phyloP scores from a whole-genome alignment of 2,113 vertebrate genomes.

The Silurus glanis region DNA sequence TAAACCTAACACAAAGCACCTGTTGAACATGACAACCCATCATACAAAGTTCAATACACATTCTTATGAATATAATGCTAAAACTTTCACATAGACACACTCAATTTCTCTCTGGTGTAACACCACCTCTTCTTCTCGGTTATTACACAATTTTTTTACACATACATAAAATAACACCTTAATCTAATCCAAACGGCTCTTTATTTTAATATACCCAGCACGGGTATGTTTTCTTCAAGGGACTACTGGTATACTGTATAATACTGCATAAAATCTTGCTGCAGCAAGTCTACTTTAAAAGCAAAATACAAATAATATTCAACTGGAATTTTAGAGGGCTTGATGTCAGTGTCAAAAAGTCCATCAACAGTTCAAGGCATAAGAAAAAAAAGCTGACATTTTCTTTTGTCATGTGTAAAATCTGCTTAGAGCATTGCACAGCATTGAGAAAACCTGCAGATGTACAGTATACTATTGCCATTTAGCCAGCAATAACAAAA shows the following conservation, averaged over 20 bases:
- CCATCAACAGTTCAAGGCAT: background rate
- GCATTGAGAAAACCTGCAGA: background rate
- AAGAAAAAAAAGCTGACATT: background rate
- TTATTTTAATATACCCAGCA: conserved; percentile 49
- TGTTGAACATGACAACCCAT: conserved; percentile 47
- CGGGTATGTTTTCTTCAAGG: conserved; percentile 36
- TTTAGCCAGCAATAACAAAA: background rate
- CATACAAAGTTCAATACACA: conserved; percentile 39
- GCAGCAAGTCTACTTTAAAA: background rate
- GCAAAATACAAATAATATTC: background rate
- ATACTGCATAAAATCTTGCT: conserved; percentile 14
- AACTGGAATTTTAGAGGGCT: background rate
- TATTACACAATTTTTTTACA: conserved; percentile 50
- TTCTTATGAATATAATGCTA: conserved; percentile 39
- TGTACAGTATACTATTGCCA: background rate
- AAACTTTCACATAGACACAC: conserved; percentile 35
- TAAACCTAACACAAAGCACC: conserved; percentile 69
- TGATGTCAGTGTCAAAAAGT: background rate
- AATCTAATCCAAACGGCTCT: conserved; percentile 51
- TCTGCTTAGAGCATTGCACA: background rate
- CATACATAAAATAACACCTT: conserved; percentile 64
- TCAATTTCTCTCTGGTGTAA: conserved; percentile 19
- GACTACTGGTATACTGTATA: too few species aligned
- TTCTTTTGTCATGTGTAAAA: background rate
- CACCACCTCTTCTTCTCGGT: conserved; percentile 4